Percentiles rank a stretch among this genome's conserved stretches.
Conservation (phyloP, 2,888 invertebrate genomes). For the Chirona hameri region DNA sequence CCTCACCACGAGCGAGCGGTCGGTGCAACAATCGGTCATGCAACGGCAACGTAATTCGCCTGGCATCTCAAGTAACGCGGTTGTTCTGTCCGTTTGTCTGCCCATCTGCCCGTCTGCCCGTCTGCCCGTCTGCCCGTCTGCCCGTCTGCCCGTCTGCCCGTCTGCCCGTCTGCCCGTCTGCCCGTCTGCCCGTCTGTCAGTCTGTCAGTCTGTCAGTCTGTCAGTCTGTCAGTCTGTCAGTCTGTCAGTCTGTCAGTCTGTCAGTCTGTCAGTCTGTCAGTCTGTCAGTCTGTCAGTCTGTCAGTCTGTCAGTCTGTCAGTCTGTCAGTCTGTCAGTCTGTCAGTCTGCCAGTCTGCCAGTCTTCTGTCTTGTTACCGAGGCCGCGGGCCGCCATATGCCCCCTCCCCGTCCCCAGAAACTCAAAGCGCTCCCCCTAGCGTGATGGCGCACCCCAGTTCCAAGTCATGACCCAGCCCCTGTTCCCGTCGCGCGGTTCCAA, state of each 20-base stretch:
- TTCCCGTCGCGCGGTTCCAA: too few relatives aligned
- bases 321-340: background rate
- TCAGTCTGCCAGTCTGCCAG: background rate
- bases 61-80: background rate
- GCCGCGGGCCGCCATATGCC: too few relatives aligned
- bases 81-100: background rate
- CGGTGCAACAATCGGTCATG: background rate
- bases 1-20: too few relatives aligned
- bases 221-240: background rate
- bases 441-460: too few relatives aligned
- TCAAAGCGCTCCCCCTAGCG: too few relatives aligned
- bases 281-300: background rate
- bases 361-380: background rate
- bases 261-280: background rate
- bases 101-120: background rate
- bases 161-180: background rate
- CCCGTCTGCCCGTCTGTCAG: background rate
- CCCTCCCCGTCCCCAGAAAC: too few relatives aligned
- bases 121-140: background rate
- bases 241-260: background rate
- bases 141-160: background rate
- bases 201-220: background rate
- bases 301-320: background rate
- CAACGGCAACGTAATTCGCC: background rate
- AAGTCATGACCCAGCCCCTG: too few relatives aligned